Base-by-base conservation (phyloP, 2,797 vertebrate genomes). In the Loris lydekkerianus region DNA sequence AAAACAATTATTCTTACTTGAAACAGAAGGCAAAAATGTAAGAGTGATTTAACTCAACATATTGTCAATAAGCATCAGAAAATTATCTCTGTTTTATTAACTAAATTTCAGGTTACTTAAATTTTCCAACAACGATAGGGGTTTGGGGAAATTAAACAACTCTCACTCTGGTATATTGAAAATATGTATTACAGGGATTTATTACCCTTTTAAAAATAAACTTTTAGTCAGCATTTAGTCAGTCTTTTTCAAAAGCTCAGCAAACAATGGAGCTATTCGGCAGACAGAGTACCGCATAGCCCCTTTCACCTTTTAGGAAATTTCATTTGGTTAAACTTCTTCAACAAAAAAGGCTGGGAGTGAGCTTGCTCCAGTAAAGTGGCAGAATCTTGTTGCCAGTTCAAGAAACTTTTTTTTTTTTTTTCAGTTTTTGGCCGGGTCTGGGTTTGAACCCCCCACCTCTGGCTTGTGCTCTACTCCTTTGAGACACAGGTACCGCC, bases 1-100 rank as follows among this genome's bases (percentile, higher is more conserved):
- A 80, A 86, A 3, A 43, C 4, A 34, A 21, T 56, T 88, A 77
- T 70, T 88, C 25, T 77, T 77, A 61, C 14, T 67, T 95, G 67
- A 91, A 93, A 58, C n/a, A 46, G 91, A 27, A 88, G 1, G 2
- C 7, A 40, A 17, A 80, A 63, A 77, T 63, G 13, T 49, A 72
- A 20, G 10, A 81, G 15, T 92, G 49, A 56, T 69, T 73, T 56
- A 40, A 78, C 49, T 89, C 34, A 85, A n/a, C 67, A 81, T 18
- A 31, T 78, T 91, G 56, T 73, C 8, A 89, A 53, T 81, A 90
- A 91, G n/a, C 27, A 93, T 53, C 60, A 90, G 8, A 65, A 83
- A 56, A 58, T 6, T 11, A 77, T 75, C 15, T 63, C n/a, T 82
- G 3, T 94, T 4, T 63, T 89, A 73, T 43, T 56, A 80, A 75